A percentile compares a stretch with the other conserved stretches of the same genome.
phyloP scores from a whole-genome alignment of 2,113 vertebrate species.

The Tragelaphus imberbis region DNA sequence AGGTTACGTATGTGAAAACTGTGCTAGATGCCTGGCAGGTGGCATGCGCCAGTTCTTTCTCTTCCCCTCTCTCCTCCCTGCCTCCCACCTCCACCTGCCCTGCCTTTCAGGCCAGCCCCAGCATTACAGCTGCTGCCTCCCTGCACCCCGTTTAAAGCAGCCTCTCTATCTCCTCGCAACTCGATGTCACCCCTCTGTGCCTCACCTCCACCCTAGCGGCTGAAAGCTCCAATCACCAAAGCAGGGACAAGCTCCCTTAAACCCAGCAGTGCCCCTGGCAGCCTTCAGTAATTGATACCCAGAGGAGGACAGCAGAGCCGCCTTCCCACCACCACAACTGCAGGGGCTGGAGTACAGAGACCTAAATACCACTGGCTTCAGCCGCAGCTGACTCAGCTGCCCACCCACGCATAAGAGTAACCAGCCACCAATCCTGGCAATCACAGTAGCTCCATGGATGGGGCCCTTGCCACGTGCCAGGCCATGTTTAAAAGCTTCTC shows the following conservation, averaged over 20 bases:
- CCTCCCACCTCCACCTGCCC: not conserved
- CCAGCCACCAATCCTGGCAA: not conserved
- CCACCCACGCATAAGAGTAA: not conserved
- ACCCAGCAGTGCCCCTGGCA: not conserved
- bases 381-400: not conserved
- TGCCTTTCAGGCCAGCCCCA: not conserved
- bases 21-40: too few species aligned
- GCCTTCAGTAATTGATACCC: not conserved
- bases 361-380: not conserved
- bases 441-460: fast-evolving
- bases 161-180: not conserved
- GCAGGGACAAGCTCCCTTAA: not conserved
- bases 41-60: not conserved
- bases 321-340: not conserved
- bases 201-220: not conserved
- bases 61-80: not conserved
- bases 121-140: not conserved
- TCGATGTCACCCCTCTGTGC: not conserved
- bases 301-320: not conserved
- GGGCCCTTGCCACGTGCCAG: not conserved
- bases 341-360: not conserved
- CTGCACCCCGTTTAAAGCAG: not conserved
- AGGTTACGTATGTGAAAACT: not conserved
- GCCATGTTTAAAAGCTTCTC: not conserved
- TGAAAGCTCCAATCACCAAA: not conserved